Evolutionary conservation across 1,140 invertebrate genomes (phyloP).

Genomic region (Chionoecetes opilio): DNA sequence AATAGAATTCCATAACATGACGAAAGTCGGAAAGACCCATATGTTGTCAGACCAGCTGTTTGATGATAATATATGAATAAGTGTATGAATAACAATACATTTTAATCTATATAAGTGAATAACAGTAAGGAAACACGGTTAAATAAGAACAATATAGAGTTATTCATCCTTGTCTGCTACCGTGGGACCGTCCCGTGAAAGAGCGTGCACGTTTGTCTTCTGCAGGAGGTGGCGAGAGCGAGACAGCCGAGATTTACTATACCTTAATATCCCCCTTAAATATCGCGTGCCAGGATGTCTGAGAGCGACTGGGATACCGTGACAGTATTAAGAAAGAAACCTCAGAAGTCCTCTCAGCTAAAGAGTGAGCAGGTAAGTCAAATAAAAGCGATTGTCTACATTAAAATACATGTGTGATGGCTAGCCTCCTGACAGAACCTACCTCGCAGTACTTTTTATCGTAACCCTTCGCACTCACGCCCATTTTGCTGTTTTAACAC

Average conservation of each 20-base stretch:
- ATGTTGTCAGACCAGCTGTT: too few relatives aligned
- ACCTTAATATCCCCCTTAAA: neutral
- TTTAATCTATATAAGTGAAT: too few relatives aligned
- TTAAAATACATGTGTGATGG: neutral
- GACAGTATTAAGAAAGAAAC: conserved; percentile 79
- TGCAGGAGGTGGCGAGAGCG: neutral
- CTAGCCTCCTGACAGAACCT: neutral
- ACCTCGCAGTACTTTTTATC: neutral
- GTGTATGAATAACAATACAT: too few relatives aligned
- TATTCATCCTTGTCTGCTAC: too few relatives aligned
- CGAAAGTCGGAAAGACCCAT: too few relatives aligned
- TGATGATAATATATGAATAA: too few relatives aligned
- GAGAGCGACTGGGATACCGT: conserved; percentile 81
- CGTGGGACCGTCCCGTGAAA: neutral
- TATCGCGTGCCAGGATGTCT: conserved; percentile 63
- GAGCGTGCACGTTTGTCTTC: neutral
- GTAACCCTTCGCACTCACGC: too few relatives aligned
- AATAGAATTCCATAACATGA: too few relatives aligned
- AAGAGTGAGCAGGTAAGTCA: conserved; percentile 75
- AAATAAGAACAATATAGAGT: neutral
- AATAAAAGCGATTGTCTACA: too few relatives aligned
- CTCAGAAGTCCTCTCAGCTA: conserved; percentile 78
- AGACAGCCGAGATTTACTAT: too few relatives aligned
- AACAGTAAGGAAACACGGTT: neutral
- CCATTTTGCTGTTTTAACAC: too few relatives aligned